phyloP scores from a whole-genome alignment of 2,888 invertebrate genomes.

The Dynastes tityus region DNA sequence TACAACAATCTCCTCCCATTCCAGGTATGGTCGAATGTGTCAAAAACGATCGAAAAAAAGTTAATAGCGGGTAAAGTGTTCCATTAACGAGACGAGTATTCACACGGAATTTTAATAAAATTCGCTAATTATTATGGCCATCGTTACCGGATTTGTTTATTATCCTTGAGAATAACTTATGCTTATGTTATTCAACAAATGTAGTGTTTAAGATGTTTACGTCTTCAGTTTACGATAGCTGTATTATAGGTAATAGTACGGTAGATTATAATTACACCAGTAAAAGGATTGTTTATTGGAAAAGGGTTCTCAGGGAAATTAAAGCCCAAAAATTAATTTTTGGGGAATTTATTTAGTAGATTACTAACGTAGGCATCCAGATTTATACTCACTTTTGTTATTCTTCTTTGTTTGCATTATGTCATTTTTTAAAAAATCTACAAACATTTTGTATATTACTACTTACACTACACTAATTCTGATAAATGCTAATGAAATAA shows the following conservation, averaged over 20 bases:
- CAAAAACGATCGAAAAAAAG: not conserved
- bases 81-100: constrained; percentile 17
- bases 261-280: not conserved
- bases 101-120: constrained; percentile 40
- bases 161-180: constrained; percentile 2
- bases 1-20: constrained; percentile 25
- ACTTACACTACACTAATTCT: no score
- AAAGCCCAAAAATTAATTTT: not conserved
- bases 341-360: not conserved
- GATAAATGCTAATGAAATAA: no score
- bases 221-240: not conserved
- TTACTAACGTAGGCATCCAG: no score
- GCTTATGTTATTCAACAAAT: not conserved
- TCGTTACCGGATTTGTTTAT: constrained; percentile 23
- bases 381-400: no score
- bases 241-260: constrained; percentile 24
- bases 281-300: constrained; percentile 25
- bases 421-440: no score
- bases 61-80: constrained; percentile 23
- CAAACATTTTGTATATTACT: no score
- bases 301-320: not conserved
- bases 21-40: constrained; percentile 9
- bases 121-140: constrained; percentile 16
- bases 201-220: not conserved
- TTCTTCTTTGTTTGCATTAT: no score